Conservation (phyloP, 2,113 vertebrate species). For the Pomatorhinus ruficollis region DNA sequence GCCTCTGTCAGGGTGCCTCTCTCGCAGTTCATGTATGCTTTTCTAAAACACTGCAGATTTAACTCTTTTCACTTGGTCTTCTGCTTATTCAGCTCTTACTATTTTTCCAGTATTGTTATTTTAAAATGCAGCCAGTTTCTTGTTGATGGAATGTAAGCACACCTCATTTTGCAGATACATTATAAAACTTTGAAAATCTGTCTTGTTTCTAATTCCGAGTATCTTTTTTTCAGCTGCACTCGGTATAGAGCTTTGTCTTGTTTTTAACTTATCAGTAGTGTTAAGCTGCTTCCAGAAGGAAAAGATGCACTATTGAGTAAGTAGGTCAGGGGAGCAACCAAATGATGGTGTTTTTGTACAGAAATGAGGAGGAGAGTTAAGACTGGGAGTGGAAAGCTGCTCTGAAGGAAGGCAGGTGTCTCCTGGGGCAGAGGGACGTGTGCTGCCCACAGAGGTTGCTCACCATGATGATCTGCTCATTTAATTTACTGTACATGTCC, state of each 20-base stretch:
- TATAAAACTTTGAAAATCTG: background rate
- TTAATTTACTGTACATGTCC: background rate
- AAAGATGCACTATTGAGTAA: background rate
- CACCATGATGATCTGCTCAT: rapidly evolving
- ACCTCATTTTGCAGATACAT: background rate
- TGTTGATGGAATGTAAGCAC: background rate
- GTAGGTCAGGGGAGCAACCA: background rate
- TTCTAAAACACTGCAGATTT: background rate
- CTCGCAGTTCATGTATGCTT: background rate
- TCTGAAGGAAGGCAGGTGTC: background rate
- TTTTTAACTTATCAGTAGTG: background rate
- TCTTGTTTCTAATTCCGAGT: background rate
- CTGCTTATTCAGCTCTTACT: background rate
- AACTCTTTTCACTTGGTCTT: background rate
- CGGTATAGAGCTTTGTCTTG: background rate
- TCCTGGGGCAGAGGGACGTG: background rate
- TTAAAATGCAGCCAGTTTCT: background rate
- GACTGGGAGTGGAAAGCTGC: background rate
- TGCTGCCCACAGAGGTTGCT: background rate
- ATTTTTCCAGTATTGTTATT: background rate
- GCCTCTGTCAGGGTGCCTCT: background rate
- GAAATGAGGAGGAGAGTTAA: background rate
- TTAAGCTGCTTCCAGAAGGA: background rate
- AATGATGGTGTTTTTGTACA: background rate
- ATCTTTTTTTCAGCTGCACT: background rate